Conservation (phyloP, 2,888 invertebrate species). For the Oligia fasciuncula region DNA sequence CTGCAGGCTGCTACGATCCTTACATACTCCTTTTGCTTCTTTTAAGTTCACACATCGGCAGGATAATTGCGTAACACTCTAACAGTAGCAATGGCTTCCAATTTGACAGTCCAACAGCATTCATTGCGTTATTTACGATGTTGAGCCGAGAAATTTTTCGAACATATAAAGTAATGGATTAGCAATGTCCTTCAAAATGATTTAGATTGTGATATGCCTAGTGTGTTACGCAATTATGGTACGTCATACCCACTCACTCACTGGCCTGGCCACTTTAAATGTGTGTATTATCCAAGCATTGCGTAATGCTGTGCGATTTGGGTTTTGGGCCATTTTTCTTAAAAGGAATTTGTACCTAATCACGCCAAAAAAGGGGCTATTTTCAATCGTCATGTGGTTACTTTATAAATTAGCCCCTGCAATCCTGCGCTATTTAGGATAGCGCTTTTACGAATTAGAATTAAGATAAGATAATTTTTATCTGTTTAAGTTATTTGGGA, state of each 20-base stretch:
- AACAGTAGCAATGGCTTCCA: neutral
- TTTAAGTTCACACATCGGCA: neutral
- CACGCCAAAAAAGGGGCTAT: neutral
- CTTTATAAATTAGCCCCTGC: neutral
- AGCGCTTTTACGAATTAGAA: neutral
- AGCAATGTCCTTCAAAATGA: neutral
- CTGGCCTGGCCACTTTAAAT: too few relatives aligned
- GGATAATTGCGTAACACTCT: neutral
- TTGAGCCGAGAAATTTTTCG: neutral
- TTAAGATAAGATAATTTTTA: too few relatives aligned
- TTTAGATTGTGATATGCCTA: neutral
- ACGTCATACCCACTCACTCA: too few relatives aligned
- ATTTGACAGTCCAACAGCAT: neutral
- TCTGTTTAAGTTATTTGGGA: neutral
- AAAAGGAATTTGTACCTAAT: neutral
- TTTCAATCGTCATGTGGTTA: neutral
- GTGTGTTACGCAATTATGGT: neutral
- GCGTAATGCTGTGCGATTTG: neutral
- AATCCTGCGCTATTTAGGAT: neutral
- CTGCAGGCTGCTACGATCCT: neutral
- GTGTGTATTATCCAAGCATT: conserved; percentile 12
- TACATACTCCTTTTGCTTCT: neutral
- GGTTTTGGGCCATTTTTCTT: neutral
- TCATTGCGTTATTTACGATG: neutral
- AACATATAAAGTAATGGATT: neutral